phyloP scores from a whole-genome alignment of 2,888 invertebrate genomes.

The Chrysina gloriosa region DNA sequence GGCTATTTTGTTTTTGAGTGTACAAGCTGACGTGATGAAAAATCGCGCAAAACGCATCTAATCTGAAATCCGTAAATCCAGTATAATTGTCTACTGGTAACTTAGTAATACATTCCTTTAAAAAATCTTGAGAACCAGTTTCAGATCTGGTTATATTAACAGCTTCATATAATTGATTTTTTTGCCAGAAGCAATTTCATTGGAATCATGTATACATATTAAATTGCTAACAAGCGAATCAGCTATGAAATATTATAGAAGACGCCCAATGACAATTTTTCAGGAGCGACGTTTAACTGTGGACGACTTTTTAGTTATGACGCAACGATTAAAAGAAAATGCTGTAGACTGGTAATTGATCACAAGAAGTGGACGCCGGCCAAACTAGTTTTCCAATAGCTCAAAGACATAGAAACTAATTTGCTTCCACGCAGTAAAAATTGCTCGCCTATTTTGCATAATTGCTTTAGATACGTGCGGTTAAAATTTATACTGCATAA shows the following conservation, averaged over 20 bases:
- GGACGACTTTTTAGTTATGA: not conserved
- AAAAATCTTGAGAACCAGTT: no score
- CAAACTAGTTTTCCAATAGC: slow-evolving; percentile 22
- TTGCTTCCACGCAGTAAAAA: slow-evolving; percentile 18
- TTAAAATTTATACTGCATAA: slow-evolving; percentile 16
- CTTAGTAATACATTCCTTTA: no score
- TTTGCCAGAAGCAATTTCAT: not conserved
- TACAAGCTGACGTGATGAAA: no score
- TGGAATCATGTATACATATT: not conserved
- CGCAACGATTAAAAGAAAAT: slow-evolving; percentile 10
- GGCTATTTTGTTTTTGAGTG: no score
- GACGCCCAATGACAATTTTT: slow-evolving; percentile 3
- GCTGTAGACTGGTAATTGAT: not conserved
- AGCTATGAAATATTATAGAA: not conserved
- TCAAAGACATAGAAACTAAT: slow-evolving; percentile 27
- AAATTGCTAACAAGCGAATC: not conserved
- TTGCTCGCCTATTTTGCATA: slow-evolving; percentile 21
- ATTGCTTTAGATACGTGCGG: slow-evolving; percentile 21
- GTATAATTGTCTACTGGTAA: no score
- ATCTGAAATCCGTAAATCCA: no score
- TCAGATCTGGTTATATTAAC: no score
- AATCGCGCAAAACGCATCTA: no score
- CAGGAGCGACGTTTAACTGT: not conserved
- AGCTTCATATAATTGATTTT: not conserved
- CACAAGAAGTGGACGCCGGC: slow-evolving; percentile 2